Conservation (phyloP, 2,113 vertebrate species). For the Stegastes partitus region DNA sequence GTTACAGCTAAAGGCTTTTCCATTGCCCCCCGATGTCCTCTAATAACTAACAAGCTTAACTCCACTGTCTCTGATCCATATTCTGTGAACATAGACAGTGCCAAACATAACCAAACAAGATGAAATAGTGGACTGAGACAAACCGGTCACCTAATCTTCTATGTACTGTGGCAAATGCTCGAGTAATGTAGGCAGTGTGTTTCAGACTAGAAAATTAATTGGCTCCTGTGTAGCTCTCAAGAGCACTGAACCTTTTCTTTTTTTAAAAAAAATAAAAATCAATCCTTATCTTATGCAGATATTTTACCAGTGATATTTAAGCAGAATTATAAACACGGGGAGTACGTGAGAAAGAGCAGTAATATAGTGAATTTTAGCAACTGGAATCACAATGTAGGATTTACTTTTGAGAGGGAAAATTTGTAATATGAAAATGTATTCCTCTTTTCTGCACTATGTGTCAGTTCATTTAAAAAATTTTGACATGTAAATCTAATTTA, state of each 20-base stretch:
- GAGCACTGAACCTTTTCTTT: conserved; percentile 18
- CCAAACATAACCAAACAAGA: conserved; percentile 23
- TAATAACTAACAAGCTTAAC: conserved; percentile 44
- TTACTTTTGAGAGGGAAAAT: background rate
- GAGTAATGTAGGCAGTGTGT: background rate
- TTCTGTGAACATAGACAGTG: conserved; percentile 26
- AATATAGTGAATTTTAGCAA: background rate
- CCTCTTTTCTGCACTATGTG: background rate
- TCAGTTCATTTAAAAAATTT: conserved; percentile 2
- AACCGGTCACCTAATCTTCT: background rate
- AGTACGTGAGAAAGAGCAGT: background rate
- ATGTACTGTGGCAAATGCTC: background rate
- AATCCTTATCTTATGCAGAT: conserved; percentile 19
- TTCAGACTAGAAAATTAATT: conserved; percentile 42
- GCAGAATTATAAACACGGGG: conserved; percentile 15
- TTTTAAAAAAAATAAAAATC: conserved; percentile 11
- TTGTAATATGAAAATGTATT: background rate
- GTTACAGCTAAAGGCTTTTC: conserved; percentile 44
- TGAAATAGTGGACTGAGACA: background rate
- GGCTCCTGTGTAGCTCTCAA: conserved; percentile 34
- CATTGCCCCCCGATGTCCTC: conserved; percentile 36
- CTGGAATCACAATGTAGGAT: background rate
- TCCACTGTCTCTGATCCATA: conserved; percentile 30
- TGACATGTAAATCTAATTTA: conserved; percentile 4
- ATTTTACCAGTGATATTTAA: conserved; percentile 5